A percentile compares a stretch with the other conserved stretches of the same genome.
Evolutionary conservation across 2,888 invertebrate species (phyloP).

Genomic region (Molorchus minor): DNA sequence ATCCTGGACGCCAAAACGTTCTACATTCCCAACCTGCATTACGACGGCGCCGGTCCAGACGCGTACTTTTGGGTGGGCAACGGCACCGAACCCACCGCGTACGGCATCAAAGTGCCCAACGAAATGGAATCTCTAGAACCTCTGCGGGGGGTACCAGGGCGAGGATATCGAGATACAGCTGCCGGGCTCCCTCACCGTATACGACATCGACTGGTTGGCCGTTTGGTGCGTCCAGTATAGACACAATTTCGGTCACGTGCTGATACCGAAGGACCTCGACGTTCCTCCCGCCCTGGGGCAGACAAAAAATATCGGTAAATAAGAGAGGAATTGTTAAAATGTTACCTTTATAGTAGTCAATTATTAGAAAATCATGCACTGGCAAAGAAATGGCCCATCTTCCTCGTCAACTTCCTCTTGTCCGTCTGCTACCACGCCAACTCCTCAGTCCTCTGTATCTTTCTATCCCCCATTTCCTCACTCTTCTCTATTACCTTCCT

Average conservation of each 20-base stretch:
- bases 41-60: constrained; percentile 91
- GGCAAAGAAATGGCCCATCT: too few species aligned
- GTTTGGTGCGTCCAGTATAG: constrained; percentile 92
- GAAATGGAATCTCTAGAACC: constrained; percentile 86
- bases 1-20: constrained; percentile 91
- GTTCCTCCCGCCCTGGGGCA: constrained; percentile 91
- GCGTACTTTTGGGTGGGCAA: constrained; percentile 96
- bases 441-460: too few species aligned
- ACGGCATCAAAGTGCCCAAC: constrained; percentile 88
- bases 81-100: constrained; percentile 80
- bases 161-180: constrained; percentile 92
- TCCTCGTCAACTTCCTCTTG: too few species aligned
- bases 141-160: constrained; percentile 85
- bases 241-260: constrained; percentile 91
- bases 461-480: too few species aligned
- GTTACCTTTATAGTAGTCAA: too few species aligned
- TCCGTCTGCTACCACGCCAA: too few species aligned
- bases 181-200: constrained; percentile 84
- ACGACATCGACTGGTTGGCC: constrained; percentile 91
- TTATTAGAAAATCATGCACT: too few species aligned
- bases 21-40: constrained; percentile 90
- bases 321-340: too few species aligned
- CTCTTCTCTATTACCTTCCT: too few species aligned
- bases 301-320: constrained; percentile 85
- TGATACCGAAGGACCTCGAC: constrained; percentile 85